Evolutionary conservation across 1,140 invertebrate species (phyloP), one percentile per base, ranked within the genome.

Genomic region (Drosophila fuyamai): DNA sequence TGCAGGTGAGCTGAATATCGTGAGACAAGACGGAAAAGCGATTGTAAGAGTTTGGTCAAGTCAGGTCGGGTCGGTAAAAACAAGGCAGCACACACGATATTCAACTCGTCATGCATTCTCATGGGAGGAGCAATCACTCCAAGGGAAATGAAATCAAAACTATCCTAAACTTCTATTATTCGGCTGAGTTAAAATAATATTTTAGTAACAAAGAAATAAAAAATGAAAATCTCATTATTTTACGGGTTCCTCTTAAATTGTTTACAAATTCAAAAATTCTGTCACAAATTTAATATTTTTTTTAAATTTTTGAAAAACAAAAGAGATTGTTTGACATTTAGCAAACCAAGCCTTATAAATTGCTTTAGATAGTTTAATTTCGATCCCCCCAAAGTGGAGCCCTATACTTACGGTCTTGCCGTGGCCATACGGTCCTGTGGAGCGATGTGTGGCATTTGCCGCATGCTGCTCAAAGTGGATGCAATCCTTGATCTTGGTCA

Each of bases 401-500:
- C 36, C 23, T 29, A 50, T 91, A 92, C 92, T 92, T 91, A 92
- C 90, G 72, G 92, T 91, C 77, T 92, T 92, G 55, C 92, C 93
- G 75, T 93, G 92, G 2, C 92, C 92, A 56, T 92, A 92, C 2
- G 92, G 91, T 51, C 88, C 90, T 1, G 90, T 83, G 9, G 91
- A 72, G 32, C 80, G 83, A 72, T 90, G 79, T 44, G 90, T 84
- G 46, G 94, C 91, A 71, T 91, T 93, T n/a, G 94, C 93, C 1
- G 94, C 94, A 85, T 95, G 95, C 92, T 97, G 96, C 85, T 97
- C 96, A 91, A 96, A 97, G 93, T 97, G 96, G 40, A 95, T 94
- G 79, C 96, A 96, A 89, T 97, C 96, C 83, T 97, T 96, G 18
- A 96, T 94, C 51, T 95, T 94, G 5, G 96, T 96, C 44, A 98